Evolutionary conservation across 1,140 invertebrate species (phyloP).

Genomic region (Gonioctena quinquepunctata): DNA sequence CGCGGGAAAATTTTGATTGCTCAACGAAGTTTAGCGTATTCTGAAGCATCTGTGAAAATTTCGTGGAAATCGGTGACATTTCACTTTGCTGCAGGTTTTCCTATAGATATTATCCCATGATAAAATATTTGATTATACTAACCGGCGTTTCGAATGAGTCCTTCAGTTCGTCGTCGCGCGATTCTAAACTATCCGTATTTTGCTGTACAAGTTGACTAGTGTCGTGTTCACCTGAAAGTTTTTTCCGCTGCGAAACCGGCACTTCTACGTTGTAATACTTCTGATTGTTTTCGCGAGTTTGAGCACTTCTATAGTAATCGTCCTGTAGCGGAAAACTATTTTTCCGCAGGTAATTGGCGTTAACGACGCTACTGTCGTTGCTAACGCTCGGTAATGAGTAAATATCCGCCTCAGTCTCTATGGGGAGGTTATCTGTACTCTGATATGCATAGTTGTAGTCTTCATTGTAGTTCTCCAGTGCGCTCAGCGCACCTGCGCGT

Average conservation of each 20-base stretch:
- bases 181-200: conserved; percentile 62
- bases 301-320: conserved; percentile 13
- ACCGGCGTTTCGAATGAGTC: conserved; percentile 65
- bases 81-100: too few relatives aligned
- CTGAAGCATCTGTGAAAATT: too few relatives aligned
- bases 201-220: conserved; percentile 48
- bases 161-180: conserved; percentile 61
- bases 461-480: conserved; percentile 65
- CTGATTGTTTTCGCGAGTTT: conserved; percentile 10
- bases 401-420: conserved; percentile 25
- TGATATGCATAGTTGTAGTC: conserved; percentile 73
- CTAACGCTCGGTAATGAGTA: neutral
- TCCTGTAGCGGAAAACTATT: neutral
- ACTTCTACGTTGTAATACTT: conserved; percentile 10
- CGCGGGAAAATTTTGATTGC: too few relatives aligned
- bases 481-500: conserved; percentile 56
- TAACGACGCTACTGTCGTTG: neutral
- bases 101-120: too few relatives aligned
- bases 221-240: neutral
- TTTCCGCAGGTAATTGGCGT: neutral
- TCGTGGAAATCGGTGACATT: too few relatives aligned
- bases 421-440: conserved; percentile 57
- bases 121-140: too few relatives aligned
- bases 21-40: too few relatives aligned
- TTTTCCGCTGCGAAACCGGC: neutral